Evolutionary conservation across 30 jellyfish, hydroid and myxozoan species (phyloP).

Genomic region (Morbakka virulenta): DNA sequence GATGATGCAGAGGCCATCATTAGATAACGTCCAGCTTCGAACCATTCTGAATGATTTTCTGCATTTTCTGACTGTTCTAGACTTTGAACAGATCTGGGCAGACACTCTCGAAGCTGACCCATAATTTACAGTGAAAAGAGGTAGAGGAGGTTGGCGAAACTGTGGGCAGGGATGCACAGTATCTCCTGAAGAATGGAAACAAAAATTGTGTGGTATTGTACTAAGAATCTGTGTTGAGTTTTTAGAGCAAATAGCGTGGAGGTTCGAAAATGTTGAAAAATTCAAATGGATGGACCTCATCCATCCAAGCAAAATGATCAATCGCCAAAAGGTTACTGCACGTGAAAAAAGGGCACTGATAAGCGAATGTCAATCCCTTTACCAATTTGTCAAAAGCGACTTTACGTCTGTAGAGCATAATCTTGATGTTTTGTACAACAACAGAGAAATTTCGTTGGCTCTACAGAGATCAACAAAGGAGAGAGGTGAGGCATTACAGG

Average conservation of each 20-base stretch:
- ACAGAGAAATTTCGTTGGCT: not conserved
- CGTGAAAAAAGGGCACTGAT: not conserved
- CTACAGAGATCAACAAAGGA: not conserved
- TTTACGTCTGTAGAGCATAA: not conserved
- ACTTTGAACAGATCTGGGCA: slow-evolving; percentile 7
- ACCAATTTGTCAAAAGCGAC: slow-evolving; percentile 25
- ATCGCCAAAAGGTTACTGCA: not conserved
- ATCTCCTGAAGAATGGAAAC: not conserved
- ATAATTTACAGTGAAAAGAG: not conserved
- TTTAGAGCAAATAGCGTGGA: slow-evolving; percentile 13
- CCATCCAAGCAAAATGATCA: too few relatives aligned
- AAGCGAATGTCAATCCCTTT: too few relatives aligned
- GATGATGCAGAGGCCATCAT: slow-evolving; percentile 28
- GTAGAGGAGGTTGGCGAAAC: slow-evolving; percentile 27
- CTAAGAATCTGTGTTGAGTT: not conserved
- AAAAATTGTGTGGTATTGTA: too few relatives aligned
- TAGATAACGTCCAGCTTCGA: slow-evolving; percentile 1
- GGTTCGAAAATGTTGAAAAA: not conserved
- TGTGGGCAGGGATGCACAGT: not conserved
- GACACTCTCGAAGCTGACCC: slow-evolving; percentile 42
- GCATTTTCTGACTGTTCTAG: not conserved
- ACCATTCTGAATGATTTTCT: slow-evolving; percentile 21
- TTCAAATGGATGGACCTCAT: slow-evolving; percentile 18
- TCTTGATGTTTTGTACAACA: slow-evolving; percentile 9
- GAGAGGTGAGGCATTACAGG: not conserved